These are phyloP conservation scores for Delphinus delphis DNA, from an alignment of 2,113 vertebrate genomes.

Conservation along the genomic window DNA sequence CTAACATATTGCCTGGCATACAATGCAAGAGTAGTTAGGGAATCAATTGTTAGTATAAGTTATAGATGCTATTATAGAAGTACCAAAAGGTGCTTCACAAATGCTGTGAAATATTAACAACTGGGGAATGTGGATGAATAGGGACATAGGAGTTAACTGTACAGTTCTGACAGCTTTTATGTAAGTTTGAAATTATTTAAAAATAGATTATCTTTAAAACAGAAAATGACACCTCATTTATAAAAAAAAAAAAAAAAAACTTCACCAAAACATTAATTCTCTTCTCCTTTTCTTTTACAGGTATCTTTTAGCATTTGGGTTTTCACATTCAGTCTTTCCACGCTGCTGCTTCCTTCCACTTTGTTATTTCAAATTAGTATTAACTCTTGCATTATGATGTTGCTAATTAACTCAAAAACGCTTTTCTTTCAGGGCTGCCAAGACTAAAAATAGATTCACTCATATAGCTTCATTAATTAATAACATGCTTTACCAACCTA, in stretches of 20 bases:
- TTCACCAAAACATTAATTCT: background rate
- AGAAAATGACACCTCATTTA: background rate
- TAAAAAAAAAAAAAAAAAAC: background rate
- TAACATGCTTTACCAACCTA: background rate
- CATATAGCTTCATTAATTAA: background rate
- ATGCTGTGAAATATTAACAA: background rate
- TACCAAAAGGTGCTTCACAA: background rate
- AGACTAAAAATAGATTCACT: background rate
- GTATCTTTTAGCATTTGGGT: background rate
- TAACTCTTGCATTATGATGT: background rate
- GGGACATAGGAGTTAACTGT: background rate
- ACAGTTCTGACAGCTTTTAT: background rate
- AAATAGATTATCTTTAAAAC: conserved; percentile 1
- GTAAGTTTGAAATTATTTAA: background rate
- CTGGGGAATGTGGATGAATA: background rate
- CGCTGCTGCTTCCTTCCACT: background rate
- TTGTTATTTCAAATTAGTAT: background rate
- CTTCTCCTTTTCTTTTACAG: background rate
- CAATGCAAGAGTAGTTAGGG: background rate
- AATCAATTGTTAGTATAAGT: background rate
- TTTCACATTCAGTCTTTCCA: background rate
- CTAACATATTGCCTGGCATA: background rate
- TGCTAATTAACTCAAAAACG: conserved; percentile 29
- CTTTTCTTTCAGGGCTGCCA: background rate
- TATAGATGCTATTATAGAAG: background rate